Percentiles rank a stretch among this genome's conserved stretches.
These are phyloP conservation scores for Melanerpes formicivorus DNA, from an alignment of 2,113 vertebrate genomes.

Conservation along the genomic window DNA sequence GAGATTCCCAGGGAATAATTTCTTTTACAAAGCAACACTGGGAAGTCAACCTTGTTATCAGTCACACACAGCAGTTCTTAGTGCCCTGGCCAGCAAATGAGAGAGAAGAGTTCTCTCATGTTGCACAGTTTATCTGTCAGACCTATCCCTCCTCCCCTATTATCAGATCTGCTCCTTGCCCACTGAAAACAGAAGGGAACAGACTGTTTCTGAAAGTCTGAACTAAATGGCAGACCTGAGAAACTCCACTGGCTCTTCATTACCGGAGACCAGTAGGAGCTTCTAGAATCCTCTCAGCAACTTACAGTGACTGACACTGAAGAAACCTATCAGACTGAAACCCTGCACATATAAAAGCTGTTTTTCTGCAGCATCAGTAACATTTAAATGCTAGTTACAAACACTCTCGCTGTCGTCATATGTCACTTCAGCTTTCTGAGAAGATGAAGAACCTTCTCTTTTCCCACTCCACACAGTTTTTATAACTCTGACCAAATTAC, in stretches of 20 bases:
- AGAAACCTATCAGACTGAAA: background rate
- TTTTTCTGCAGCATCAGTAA: background rate
- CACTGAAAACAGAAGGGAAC: background rate
- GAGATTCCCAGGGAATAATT: background rate
- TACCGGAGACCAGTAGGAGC: background rate
- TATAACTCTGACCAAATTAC: background rate
- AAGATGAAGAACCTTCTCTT: background rate
- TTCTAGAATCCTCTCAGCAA: background rate
- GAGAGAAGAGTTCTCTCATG: background rate
- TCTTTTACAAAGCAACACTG: background rate
- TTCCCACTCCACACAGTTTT: background rate
- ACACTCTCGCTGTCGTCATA: background rate
- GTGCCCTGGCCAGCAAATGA: background rate
- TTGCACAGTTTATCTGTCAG: background rate
- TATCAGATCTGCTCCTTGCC: background rate
- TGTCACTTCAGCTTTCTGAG: background rate
- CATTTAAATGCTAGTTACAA: background rate
- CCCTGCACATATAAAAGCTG: background rate
- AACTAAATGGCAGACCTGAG: background rate
- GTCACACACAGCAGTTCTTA: background rate
- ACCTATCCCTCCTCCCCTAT: background rate
- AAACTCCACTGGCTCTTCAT: background rate
- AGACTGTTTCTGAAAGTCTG: background rate
- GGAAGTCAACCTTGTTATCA: background rate
- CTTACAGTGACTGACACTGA: background rate